Base-by-base conservation (phyloP, 1,140 invertebrate genomes). In the Lysiphlebus fabarum region DNA sequence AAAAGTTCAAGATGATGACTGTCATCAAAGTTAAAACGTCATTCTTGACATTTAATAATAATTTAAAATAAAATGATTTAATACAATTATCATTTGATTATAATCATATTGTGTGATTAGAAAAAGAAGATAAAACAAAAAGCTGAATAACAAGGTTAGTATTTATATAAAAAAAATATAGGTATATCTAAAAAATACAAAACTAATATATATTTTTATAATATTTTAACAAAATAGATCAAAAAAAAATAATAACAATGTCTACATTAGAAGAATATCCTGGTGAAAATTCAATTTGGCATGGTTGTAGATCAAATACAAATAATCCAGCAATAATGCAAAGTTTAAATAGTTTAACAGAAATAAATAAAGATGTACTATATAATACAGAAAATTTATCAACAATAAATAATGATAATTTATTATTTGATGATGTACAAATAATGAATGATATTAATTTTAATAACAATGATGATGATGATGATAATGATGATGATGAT, bases 321-420 rank as follows among this genome's bases (percentile, higher is more conserved):
- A 68, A 59, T 43, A 67, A 66, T 61, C 64, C 66, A 41, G 67
- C 68, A 11, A 69, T 75, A 17, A 71, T 75, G 69, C 66, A 72
- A 57, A 69, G 69, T 57, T 53, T 79, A 9, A 69, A 76, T 42
- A 74, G 64, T 17, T 61, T 70, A 49, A 67, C 65, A 6, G 62
- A 69, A 4, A 68, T 62, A 4, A 70, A 70, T 41, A 66, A 50
- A 14, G 69, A 68, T 33, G 58, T 59, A 61, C n/a, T n/a, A 26
- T 53, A 48, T 45, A 47, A 60, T 45, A 12, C 47, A 11, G 55
- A 49, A 4, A 44, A 61, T 11, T 53, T 36, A 10, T 51, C 53
- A 10, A 37, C 58, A 51, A 48, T 58, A 0, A 36, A 51, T 17
- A 44, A 64, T 33, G 62, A 53, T 7, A 50, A 65, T 40, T n/a